Conservation (phyloP, 2,113 vertebrate species). For the Aspidoscelis tigris region DNA sequence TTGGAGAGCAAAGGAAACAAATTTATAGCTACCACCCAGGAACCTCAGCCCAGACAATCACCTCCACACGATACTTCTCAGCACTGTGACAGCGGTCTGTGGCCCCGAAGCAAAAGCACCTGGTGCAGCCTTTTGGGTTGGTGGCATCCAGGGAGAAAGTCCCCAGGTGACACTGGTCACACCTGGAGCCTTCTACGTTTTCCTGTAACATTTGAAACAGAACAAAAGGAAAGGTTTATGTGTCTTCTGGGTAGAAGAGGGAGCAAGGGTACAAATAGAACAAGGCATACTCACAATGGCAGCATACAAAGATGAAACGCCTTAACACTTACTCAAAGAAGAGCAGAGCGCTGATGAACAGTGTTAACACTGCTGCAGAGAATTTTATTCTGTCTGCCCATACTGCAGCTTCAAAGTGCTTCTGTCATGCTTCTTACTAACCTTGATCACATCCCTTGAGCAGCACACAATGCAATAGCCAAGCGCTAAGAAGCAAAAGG, state of each 20-base stretch:
- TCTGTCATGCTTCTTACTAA: too few relatives aligned
- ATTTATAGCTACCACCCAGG: neutral
- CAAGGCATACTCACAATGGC: too few relatives aligned
- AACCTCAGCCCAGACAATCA: constrained; percentile 46
- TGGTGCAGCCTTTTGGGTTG: constrained; percentile 96
- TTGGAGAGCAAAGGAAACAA: too few relatives aligned
- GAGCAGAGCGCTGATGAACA: accelerated
- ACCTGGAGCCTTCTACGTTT: constrained; percentile 88
- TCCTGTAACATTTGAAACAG: constrained; percentile 77
- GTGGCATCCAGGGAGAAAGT: constrained; percentile 90
- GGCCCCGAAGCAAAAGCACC: constrained; percentile 97
- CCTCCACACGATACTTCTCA: constrained; percentile 81
- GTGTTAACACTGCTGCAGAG: neutral
- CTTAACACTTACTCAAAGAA: too few relatives aligned
- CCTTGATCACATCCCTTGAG: neutral
- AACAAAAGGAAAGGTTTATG: neutral
- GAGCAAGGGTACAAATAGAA: neutral
- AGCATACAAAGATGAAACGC: neutral
- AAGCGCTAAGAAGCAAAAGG: neutral
- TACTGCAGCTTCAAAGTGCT: neutral
- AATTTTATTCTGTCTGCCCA: neutral
- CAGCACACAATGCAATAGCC: accelerated
- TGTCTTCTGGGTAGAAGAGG: neutral
- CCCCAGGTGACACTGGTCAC: constrained; percentile 91
- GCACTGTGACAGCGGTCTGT: constrained; percentile 91